phyloP scores from a whole-genome alignment of 2,888 invertebrate genomes.

The Apotomis capreana region DNA sequence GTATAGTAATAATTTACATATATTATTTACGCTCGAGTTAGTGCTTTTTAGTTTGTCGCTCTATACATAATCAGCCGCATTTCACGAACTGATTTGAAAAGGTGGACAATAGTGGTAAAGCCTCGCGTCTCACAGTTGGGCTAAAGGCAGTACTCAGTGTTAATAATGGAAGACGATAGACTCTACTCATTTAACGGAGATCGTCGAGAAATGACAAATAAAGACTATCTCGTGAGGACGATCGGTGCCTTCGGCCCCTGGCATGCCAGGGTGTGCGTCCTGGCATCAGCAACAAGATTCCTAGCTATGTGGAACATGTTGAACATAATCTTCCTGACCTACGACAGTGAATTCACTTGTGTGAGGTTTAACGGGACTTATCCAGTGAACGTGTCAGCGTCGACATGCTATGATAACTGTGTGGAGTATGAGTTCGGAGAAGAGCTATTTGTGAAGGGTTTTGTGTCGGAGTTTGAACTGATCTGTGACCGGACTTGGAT shows the following conservation, averaged over 20 bases:
- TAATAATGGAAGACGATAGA: constrained; percentile 5
- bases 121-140: background rate
- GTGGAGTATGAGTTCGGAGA: constrained; percentile 54
- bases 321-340: constrained; percentile 59
- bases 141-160: background rate
- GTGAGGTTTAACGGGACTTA: constrained; percentile 49
- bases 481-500: constrained; percentile 64
- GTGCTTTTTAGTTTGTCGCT: too few species aligned
- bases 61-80: too few species aligned
- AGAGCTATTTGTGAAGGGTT: constrained; percentile 53
- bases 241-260: constrained; percentile 63
- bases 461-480: constrained; percentile 59
- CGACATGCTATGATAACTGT: constrained; percentile 61
- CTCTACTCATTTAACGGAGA: constrained; percentile 2
- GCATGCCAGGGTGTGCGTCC: constrained; percentile 53
- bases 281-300: constrained; percentile 51
- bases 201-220: constrained; percentile 15
- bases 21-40: too few species aligned
- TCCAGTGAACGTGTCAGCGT: constrained; percentile 49
- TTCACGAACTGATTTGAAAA: too few species aligned
- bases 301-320: constrained; percentile 57
- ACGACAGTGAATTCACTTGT: constrained; percentile 59
- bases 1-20: too few species aligned
- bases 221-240: constrained; percentile 60
- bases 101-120: too few species aligned